Evolutionary conservation across 2,797 vertebrate genomes (phyloP).

Genomic region (Numenius phaeopus): DNA sequence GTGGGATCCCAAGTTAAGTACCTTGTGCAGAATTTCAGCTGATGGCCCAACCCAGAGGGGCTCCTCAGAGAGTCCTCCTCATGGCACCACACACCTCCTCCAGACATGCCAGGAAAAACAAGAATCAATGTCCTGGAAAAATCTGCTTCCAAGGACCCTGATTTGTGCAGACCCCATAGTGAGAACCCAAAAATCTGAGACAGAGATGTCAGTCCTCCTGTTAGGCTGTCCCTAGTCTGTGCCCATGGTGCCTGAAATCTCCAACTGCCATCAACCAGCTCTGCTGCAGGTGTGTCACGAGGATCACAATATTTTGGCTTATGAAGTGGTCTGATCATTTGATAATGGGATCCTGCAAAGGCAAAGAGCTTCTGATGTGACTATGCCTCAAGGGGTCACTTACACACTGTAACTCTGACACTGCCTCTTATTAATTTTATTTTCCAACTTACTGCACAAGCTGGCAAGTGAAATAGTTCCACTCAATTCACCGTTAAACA

Average conservation of each 20-base stretch:
- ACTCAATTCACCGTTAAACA: not conserved
- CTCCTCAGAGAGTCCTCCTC: not conserved
- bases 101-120: not conserved
- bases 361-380: accelerated
- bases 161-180: not conserved
- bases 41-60: not conserved
- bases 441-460: conserved; percentile 24
- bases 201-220: not conserved
- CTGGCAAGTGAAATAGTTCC: not conserved
- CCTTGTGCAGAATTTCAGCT: not conserved
- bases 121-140: not conserved
- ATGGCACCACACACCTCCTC: not conserved
- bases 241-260: not conserved
- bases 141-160: not conserved
- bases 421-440: not conserved
- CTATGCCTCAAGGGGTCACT: not conserved
- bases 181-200: not conserved
- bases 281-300: not conserved
- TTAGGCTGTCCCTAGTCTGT: not conserved
- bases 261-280: not conserved
- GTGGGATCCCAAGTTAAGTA: not conserved
- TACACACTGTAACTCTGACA: not conserved
- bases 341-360: not conserved
- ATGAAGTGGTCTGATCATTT: not conserved
- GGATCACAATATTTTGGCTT: not conserved